Evolutionary conservation across 1,140 invertebrate genomes (phyloP).

Genomic region (Holcopasites calliopsidis): DNA sequence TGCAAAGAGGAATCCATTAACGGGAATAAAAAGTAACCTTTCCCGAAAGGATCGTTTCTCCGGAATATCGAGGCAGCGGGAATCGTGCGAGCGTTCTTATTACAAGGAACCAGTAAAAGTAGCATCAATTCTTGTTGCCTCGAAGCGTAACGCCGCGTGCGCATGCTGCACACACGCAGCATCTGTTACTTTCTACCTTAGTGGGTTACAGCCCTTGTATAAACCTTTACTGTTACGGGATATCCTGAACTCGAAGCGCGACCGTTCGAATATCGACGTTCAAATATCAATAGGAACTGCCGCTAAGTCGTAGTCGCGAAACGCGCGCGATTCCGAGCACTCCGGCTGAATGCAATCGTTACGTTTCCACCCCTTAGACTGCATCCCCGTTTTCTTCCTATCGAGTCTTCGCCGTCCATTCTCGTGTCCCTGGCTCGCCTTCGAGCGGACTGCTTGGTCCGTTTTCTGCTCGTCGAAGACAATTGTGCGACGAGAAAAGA

Average conservation of each 20-base stretch:
- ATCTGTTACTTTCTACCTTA: neutral
- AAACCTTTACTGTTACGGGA: slow-evolving; percentile 47
- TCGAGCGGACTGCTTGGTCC: slow-evolving; percentile 1
- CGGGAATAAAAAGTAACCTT: slow-evolving; percentile 3
- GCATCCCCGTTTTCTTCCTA: neutral
- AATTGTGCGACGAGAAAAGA: slow-evolving; percentile 42
- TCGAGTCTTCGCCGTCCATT: neutral
- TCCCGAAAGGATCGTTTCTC: neutral
- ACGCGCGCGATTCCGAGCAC: slow-evolving; percentile 54
- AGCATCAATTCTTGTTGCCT: slow-evolving; percentile 11
- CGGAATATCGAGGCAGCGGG: no score
- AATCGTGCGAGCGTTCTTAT: neutral
- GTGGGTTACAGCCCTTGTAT: neutral
- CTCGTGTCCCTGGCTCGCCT: slow-evolving; percentile 18
- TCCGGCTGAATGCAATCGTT: slow-evolving; percentile 66
- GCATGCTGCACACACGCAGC: neutral
- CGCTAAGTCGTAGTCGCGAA: slow-evolving; percentile 55
- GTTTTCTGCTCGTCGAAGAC: slow-evolving; percentile 57
- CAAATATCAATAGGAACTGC: slow-evolving; percentile 63
- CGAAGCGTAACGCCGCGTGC: neutral
- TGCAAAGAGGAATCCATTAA: neutral
- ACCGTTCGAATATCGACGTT: slow-evolving; percentile 39
- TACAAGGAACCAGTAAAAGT: neutral
- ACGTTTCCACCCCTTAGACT: slow-evolving; percentile 41
- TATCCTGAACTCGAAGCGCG: neutral